These are phyloP conservation scores for Aplodontia rufa DNA, from an alignment of 2,113 vertebrate genomes.

Conservation along the genomic window DNA sequence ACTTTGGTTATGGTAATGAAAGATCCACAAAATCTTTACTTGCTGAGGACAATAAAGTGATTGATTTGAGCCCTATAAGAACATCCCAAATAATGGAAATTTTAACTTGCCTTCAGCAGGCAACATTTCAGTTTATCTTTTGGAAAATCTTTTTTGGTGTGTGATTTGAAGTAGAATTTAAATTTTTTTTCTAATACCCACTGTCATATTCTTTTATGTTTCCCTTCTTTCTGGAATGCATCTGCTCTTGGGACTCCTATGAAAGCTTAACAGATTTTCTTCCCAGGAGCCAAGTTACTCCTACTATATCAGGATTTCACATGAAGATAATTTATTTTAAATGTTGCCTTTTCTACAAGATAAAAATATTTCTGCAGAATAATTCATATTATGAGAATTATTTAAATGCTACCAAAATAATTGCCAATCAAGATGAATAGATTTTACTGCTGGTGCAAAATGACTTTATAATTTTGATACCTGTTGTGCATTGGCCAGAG, in stretches of 20 bases:
- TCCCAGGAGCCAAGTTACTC: background rate
- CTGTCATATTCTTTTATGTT: background rate
- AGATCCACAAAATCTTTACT: background rate
- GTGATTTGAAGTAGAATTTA: background rate
- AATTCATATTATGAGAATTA: background rate
- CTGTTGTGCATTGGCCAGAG: background rate
- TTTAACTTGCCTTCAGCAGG: background rate
- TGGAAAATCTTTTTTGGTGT: background rate
- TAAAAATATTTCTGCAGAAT: slow-evolving; percentile 19
- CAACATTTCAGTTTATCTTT: background rate
- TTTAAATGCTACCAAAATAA: background rate
- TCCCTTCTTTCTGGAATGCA: slow-evolving; percentile 1
- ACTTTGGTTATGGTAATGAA: background rate
- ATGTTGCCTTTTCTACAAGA: slow-evolving; percentile 31
- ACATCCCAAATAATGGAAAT: background rate
- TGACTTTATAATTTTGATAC: background rate
- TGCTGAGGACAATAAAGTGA: background rate
- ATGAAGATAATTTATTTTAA: slow-evolving; percentile 35
- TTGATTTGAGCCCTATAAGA: background rate
- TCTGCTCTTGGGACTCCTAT: background rate
- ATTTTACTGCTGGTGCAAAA: slow-evolving; percentile 7
- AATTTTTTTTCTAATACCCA: background rate
- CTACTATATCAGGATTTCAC: background rate
- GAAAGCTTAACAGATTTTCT: background rate
- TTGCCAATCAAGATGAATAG: background rate